Percentiles rank a stretch among this genome's conserved stretches.
phyloP scores from a whole-genome alignment of 2,113 vertebrate species.

The Lasiurus borealis region DNA sequence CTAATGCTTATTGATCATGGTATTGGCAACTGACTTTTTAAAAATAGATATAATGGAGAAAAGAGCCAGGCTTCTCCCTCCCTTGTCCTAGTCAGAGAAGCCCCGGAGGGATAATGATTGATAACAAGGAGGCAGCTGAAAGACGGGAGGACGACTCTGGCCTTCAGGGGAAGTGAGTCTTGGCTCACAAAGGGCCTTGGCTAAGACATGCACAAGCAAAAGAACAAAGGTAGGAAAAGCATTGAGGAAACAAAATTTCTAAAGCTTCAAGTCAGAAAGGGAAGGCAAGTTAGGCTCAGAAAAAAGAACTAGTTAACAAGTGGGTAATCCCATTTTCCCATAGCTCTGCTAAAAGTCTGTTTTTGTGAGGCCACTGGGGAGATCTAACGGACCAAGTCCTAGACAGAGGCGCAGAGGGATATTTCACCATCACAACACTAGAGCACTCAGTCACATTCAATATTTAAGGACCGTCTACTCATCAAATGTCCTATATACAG shows the following conservation, averaged over 20 bases:
- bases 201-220: neutral
- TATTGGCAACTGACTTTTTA: slow-evolving; percentile 18
- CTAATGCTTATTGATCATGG: neutral
- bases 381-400: neutral
- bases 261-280: neutral
- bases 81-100: neutral
- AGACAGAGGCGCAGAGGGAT: neutral
- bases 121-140: neutral
- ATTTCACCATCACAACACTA: neutral
- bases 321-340: neutral
- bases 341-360: neutral
- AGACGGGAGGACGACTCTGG: neutral
- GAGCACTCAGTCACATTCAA: neutral
- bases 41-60: neutral
- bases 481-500: neutral
- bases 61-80: neutral
- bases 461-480: neutral
- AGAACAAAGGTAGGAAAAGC: slow-evolving; percentile 30
- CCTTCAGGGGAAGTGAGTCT: neutral
- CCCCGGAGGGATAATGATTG: neutral
- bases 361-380: neutral
- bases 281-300: neutral
- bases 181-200: neutral
- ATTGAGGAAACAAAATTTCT: slow-evolving; percentile 18
- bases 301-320: neutral